phyloP scores from a whole-genome alignment of 1,140 invertebrate species.

The Ceratitis capitata region DNA sequence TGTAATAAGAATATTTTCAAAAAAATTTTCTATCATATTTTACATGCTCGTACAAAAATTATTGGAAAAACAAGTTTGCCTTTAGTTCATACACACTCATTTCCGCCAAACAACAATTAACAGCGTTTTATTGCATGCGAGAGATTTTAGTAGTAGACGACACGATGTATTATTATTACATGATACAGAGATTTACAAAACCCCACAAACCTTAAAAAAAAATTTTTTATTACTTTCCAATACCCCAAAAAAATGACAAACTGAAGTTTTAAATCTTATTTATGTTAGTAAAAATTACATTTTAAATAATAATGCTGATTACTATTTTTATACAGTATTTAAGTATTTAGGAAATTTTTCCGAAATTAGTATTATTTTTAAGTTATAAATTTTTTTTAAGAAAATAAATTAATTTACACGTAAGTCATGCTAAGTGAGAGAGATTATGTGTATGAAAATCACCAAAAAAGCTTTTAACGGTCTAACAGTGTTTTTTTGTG shows the following conservation, averaged over 20 bases:
- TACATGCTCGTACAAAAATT: neutral
- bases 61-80: neutral
- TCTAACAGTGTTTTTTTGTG: neutral
- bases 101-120: neutral
- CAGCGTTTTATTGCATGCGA: slow-evolving; percentile 5
- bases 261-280: neutral
- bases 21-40: neutral
- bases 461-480: neutral
- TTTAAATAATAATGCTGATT: neutral
- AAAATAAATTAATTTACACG: neutral
- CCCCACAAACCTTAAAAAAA: neutral
- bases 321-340: neutral
- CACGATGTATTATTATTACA: neutral
- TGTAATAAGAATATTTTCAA: neutral
- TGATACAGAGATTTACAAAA: neutral
- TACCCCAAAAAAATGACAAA: neutral
- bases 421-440: neutral
- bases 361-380: neutral
- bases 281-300: neutral
- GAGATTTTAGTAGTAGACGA: neutral
- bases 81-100: neutral
- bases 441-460: neutral
- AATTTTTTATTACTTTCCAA: neutral
- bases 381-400: neutral
- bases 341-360: neutral